Conservation (phyloP, 1,140 invertebrate species). For the Vollenhovia emeryi region DNA sequence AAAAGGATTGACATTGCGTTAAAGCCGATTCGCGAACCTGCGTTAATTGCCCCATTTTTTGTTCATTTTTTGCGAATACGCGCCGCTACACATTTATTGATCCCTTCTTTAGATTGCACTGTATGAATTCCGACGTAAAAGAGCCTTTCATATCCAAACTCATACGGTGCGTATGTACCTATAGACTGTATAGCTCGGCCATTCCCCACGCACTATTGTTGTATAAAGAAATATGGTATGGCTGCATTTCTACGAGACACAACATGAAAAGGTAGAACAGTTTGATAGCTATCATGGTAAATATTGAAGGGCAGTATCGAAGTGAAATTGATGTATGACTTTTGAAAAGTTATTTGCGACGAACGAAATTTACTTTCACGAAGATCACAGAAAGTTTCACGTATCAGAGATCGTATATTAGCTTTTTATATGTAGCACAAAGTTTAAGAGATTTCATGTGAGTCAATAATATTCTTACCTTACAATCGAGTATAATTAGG, state of each 20-base stretch:
- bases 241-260: constrained; percentile 22
- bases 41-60: neutral
- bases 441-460: neutral
- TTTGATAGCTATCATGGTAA: constrained; percentile 47
- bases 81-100: neutral
- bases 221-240: constrained; percentile 36
- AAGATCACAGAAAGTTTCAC: neutral
- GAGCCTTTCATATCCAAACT: constrained; percentile 14
- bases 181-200: neutral
- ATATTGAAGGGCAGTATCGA: constrained; percentile 24
- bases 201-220: neutral
- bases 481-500: too few species aligned
- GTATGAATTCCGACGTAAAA: neutral
- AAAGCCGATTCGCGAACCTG: neutral
- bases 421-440: neutral
- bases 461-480: neutral
- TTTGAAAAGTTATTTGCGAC: constrained; percentile 28
- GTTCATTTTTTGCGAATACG: neutral
- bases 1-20: neutral
- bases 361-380: constrained; percentile 20
- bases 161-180: neutral
- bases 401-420: neutral
- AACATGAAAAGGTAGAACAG: constrained; percentile 33
- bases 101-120: neutral
- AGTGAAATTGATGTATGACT: constrained; percentile 21